Evolutionary conservation across 2,888 invertebrate species (phyloP), one percentile per base, ranked within the genome.

Genomic region (Itoplectis maculator): DNA sequence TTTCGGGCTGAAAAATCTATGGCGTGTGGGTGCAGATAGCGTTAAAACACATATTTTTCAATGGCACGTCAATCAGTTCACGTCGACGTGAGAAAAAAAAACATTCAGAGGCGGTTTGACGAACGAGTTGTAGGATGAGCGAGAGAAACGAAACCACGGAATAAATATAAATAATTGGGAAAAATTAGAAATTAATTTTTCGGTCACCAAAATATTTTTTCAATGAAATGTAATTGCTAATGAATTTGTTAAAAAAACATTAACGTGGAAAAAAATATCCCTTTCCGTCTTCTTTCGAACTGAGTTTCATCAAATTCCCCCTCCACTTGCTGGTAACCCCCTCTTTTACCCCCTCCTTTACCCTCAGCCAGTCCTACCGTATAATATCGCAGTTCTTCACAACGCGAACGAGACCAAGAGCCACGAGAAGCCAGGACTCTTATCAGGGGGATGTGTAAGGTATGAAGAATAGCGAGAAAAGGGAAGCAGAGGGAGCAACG

Each of bases 291-390:
- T 7, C 20, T 66, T 73, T 61, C 73, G 45, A 68, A 23, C 83
- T 80, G 84, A 84, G 86, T 89, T 89, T 89, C 87, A 88, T 89
- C 87, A 80, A 87, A 85, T 85, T 84, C 76, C 74, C 56, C 70
- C 45, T 72, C 63, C 7, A 6, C 15, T 15, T 0, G 15, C 6
- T n/a, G n/a, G n/a, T n/a, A n/a, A 5, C 47, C 47, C 6, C 74
- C 45, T 63, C 79, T 35, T 35, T n/a, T n/a, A n/a, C 54, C n/a
- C 47, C 72, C 15, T 15, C 37, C 15, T 72, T 45, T 77, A 61
- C 7, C 23, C 56, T 15, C 54, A 56, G 15, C 20, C 45, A 29
- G 51, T 42, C 49, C 29, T 72, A 56, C 54, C 69, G 81, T 84
- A 86, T 88, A 89, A 89, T 89, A 87, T 87, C 81, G 78, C 65